Base-by-base conservation (phyloP, 1,140 invertebrate genomes). In the Ctenoplectra terminalis region DNA sequence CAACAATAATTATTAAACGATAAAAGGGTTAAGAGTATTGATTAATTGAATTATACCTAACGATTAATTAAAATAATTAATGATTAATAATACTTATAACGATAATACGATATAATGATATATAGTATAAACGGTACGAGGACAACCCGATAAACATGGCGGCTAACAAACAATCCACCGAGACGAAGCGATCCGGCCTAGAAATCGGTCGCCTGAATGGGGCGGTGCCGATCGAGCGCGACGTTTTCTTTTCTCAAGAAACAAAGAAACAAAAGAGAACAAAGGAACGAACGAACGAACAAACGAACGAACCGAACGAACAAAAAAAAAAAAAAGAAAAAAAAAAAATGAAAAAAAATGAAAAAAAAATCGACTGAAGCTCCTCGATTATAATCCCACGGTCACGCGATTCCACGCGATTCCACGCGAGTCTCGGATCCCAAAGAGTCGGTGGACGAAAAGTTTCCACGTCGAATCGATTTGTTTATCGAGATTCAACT, bases 81-180 rank as follows among this genome's bases (percentile, higher is more conserved):
- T 87, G 70, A 88, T 67, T 89, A 89, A 89, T 82, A 82, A 84
- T 85, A 87, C 87, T 83, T 87, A 83, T 86, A 88, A 90, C 88
- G 88, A 90, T 90, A 83, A 86, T 87, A 89, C 82, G 86, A 87
- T 84, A 63, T 87, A 88, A 89, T 83, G 84, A 88, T 84, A 88
- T 85, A 87, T 84, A 88, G 87, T 84, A 90, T 91, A 88, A 92
- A 90, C 90, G 85, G 91, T 90, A 92, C 81, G 90, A 91, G 69
- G 87, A 90, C 87, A 90, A 90, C 90, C 91, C 88, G 90, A 88
- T 92, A 23, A 78, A 92, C 88, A 93, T 93, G 92, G 89, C 90
- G 91, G 90, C 87, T 92, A 92, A 93, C 85, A 92, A 93, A 94
- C 91, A 84, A 93, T 92, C 91, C 90, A 92, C 92, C 90, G 90